Base-by-base conservation (phyloP, 2,797 vertebrate genomes). In the Spinus olivaceus region DNA sequence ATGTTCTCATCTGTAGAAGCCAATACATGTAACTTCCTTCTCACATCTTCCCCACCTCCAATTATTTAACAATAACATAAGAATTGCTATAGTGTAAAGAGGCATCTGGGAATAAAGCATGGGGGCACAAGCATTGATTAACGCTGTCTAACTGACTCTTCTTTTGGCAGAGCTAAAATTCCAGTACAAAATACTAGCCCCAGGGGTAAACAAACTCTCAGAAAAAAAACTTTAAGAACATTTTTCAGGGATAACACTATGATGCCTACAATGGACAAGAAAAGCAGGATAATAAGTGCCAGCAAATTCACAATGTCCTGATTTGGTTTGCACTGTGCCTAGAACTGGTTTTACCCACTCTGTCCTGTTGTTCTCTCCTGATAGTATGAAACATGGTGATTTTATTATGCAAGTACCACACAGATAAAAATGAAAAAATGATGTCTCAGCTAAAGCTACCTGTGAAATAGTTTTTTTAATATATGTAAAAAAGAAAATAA, bases 131-230 rank as follows among this genome's bases (percentile, higher is more conserved):
- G 76, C 46, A 76, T n/a, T 92, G 83, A 69, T 90, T 94, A 77
- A 70, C 76, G 42, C 14, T 67, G 73, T 57, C 72, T 85, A 35
- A 74, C 93, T 93, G 86, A 80, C 67, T 96, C 64, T 96, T 84
- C 80, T 88, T 76, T 79, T 95, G 91, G 89, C 85, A 95, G 63
- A 92, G 72, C 56, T 91, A 72, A 91, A 97, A 92, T 92, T 76
- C 46, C 57, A 73, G 74, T 56, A 90, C 86, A 88, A 89, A 95
- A 94, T 92, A 76, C 84, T 81, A 83, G 92, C 94, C 95, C 72
- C 86, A 83, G 91, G 91, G 90, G 46, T 97, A 95, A 96, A 97
- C 91, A 96, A 88, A 71, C 37, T 37, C 44, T 91, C 83, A 82
- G 85, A 82, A 92, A 92, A 92, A 92, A 88, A 49, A 64, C 33